Evolutionary conservation across 2,888 invertebrate genomes (phyloP).

Genomic region (Dicranocentrus wangi): DNA sequence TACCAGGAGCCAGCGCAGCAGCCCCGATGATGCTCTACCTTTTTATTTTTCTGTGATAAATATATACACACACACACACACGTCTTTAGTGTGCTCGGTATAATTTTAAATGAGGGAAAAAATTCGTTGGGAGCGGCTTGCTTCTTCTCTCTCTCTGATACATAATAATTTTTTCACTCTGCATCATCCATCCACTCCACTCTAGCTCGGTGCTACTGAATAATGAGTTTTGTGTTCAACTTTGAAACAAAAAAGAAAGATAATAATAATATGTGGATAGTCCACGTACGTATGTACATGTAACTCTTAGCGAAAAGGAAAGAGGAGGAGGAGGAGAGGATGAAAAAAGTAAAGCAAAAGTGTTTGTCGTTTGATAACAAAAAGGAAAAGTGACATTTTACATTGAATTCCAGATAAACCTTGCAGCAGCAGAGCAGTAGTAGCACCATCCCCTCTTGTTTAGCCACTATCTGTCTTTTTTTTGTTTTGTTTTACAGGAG

Average conservation of each 20-base stretch:
- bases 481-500: not conserved
- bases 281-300: no score
- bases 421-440: no score
- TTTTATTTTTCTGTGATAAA: conserved; percentile 11
- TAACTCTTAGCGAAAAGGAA: conserved; percentile 46
- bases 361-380: conserved; percentile 48
- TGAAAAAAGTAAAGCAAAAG: conserved; percentile 50
- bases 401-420: conserved; percentile 62
- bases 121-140: conserved; percentile 48
- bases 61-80: not conserved
- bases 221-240: conserved; percentile 30
- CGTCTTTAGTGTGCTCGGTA: not conserved
- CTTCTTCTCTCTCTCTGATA: conserved; percentile 23
- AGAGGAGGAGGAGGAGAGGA: conserved; percentile 25
- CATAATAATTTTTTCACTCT: conserved; percentile 46
- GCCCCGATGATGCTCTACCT: not conserved
- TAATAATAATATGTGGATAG: conserved; percentile 1
- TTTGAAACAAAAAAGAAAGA: conserved; percentile 14
- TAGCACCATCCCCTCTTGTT: conserved; percentile 52
- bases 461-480: conserved; percentile 20
- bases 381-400: conserved; percentile 62
- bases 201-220: conserved; percentile 32
- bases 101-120: conserved; percentile 39
- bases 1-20: not conserved
- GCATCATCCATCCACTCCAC: not conserved